Evolutionary conservation across 2,113 vertebrate species (phyloP).

Genomic region (Nibea coibor): DNA sequence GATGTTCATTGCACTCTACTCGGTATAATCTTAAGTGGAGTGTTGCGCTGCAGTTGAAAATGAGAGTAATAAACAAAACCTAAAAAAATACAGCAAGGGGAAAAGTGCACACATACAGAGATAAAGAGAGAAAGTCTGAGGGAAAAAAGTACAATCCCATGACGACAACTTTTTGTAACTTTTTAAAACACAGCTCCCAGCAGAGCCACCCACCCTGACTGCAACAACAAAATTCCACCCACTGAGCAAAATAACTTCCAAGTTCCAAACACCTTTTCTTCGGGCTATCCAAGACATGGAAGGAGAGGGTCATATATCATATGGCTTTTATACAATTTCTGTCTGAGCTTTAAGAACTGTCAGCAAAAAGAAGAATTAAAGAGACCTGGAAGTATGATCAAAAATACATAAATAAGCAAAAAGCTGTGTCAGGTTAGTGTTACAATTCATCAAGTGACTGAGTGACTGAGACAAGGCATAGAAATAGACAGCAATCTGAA

Average conservation of each 20-base stretch:
- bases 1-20: neutral
- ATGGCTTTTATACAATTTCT: conserved; percentile 28
- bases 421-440: conserved; percentile 18
- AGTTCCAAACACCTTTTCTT: conserved; percentile 39
- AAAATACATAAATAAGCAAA: conserved; percentile 21
- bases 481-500: conserved; percentile 7
- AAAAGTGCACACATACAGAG: neutral
- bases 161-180: conserved; percentile 4
- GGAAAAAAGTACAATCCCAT: conserved; percentile 13
- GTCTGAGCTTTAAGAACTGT: conserved; percentile 31
- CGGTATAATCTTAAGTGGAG: neutral
- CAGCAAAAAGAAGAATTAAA: conserved; percentile 34
- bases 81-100: neutral
- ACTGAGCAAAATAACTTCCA: conserved; percentile 30
- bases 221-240: conserved; percentile 44
- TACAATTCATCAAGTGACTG: conserved; percentile 21
- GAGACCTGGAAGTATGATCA: conserved; percentile 27
- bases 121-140: neutral
- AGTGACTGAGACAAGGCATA: neutral
- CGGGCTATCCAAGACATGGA: conserved; percentile 24
- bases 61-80: neutral
- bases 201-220: conserved; percentile 26
- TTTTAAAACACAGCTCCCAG: conserved; percentile 20
- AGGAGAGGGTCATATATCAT: conserved; percentile 24
- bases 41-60: neutral